These are phyloP conservation scores for Brachyalestes nurse DNA, from an alignment of 2,797 vertebrate species.

Conservation along the genomic window DNA sequence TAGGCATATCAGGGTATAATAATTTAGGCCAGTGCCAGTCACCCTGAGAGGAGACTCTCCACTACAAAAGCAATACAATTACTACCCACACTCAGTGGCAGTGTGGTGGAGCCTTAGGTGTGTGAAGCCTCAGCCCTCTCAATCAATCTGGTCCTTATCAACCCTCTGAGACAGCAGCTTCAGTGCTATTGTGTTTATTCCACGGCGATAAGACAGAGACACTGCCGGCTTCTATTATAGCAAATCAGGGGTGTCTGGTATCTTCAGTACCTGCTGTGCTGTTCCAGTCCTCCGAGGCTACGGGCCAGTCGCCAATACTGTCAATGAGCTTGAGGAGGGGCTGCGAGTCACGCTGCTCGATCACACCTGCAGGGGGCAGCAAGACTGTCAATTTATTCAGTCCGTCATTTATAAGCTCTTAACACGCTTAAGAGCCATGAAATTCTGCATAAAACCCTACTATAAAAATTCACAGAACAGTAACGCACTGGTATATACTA, in stretches of 20 bases:
- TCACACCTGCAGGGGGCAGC: conserved; percentile 78
- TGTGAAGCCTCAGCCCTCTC: conserved; percentile 25
- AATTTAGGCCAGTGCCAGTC: conserved; percentile 60
- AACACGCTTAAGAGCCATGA: no score
- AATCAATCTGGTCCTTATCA: conserved; percentile 54
- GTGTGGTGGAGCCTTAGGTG: conserved; percentile 18
- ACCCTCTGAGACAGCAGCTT: conserved; percentile 30
- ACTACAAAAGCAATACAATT: conserved; percentile 53
- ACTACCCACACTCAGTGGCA: conserved; percentile 62
- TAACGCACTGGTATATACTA: background rate
- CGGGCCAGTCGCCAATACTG: conserved; percentile 90
- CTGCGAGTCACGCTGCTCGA: conserved; percentile 88
- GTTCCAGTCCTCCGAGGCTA: conserved; percentile 88
- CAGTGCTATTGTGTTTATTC: conserved; percentile 41
- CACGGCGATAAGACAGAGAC: conserved; percentile 47
- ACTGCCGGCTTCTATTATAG: conserved; percentile 22
- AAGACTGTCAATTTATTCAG: conserved; percentile 29
- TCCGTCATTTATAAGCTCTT: background rate
- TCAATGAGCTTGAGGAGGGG: conserved; percentile 87
- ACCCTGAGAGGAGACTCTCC: conserved; percentile 58
- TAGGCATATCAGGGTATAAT: conserved; percentile 61
- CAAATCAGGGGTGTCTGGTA: conserved; percentile 26
- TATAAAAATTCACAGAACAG: background rate
- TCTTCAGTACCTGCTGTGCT: conserved; percentile 79
- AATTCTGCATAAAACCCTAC: background rate